These are phyloP conservation scores for Mesembrinibis cayennensis DNA, from an alignment of 2,113 vertebrate genomes.

Conservation along the genomic window DNA sequence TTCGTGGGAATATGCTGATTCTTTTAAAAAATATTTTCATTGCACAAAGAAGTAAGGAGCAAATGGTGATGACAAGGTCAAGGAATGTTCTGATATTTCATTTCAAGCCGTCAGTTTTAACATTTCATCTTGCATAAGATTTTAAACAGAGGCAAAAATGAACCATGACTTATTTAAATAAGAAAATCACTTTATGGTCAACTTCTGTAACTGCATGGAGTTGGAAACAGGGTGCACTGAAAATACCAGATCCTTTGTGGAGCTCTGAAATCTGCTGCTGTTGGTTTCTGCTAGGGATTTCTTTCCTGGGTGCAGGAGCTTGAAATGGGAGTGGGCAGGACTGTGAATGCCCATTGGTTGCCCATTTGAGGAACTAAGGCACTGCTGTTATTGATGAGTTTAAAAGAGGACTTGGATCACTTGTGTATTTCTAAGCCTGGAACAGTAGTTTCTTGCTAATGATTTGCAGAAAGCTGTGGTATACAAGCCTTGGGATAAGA, in stretches of 20 bases:
- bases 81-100: neutral
- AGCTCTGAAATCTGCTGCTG: neutral
- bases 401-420: neutral
- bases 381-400: neutral
- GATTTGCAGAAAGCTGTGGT: neutral
- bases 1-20: neutral
- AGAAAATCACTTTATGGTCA: neutral
- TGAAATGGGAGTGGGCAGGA: neutral
- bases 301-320: neutral
- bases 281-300: neutral
- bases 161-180: neutral
- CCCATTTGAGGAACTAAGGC: neutral
- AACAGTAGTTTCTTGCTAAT: neutral
- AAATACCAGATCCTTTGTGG: neutral
- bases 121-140: neutral
- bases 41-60: neutral
- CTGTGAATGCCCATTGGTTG: neutral
- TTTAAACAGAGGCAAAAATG: conserved; percentile 2
- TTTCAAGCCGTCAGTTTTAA: conserved; percentile 17
- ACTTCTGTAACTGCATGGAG: neutral
- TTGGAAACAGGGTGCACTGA: neutral
- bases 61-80: neutral
- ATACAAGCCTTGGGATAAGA: neutral
- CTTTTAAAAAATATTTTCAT: neutral
- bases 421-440: neutral